A percentile compares a stretch with the other conserved stretches of the same genome.
Evolutionary conservation across 1,140 invertebrate species (phyloP).

Genomic region (Tenebrio molitor): DNA sequence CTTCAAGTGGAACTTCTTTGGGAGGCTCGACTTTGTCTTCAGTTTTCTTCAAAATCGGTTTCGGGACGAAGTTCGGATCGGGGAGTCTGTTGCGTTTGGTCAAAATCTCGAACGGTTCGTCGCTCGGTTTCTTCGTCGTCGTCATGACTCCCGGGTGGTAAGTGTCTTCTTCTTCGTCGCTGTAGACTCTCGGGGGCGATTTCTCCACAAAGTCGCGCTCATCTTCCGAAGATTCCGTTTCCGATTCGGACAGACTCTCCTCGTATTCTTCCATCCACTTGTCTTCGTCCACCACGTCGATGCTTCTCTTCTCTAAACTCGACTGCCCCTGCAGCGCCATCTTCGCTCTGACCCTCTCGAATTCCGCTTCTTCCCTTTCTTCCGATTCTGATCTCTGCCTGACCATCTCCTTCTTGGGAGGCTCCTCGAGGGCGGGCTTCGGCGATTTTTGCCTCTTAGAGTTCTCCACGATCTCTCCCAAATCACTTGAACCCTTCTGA

Average conservation of each 20-base stretch:
- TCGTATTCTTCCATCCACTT: slow-evolving; percentile 64
- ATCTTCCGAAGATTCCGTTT: slow-evolving; percentile 59
- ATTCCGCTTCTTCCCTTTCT: slow-evolving; percentile 62
- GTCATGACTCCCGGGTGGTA: slow-evolving; percentile 74
- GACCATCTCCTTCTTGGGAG: slow-evolving; percentile 48
- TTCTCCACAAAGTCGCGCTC: slow-evolving; percentile 55
- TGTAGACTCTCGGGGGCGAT: slow-evolving; percentile 51
- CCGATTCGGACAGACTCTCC: slow-evolving; percentile 60
- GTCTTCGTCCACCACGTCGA: slow-evolving; percentile 59
- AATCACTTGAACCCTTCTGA: slow-evolving; percentile 61
- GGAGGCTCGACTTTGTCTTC: slow-evolving; percentile 51
- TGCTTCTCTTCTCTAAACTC: slow-evolving; percentile 55
- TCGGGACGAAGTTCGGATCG: slow-evolving; percentile 77
- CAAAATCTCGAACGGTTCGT: slow-evolving; percentile 71
- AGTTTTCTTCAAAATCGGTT: slow-evolving; percentile 79
- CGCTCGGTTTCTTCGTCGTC: slow-evolving; percentile 62
- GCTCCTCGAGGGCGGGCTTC: slow-evolving; percentile 36
- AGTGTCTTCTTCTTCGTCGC: slow-evolving; percentile 73
- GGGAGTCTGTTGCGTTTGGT: slow-evolving; percentile 71
- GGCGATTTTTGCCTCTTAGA: slow-evolving; percentile 44
- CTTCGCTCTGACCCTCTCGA: slow-evolving; percentile 56
- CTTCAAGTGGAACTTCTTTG: slow-evolving; percentile 57
- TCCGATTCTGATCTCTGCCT: slow-evolving; percentile 59
- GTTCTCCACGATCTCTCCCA: slow-evolving; percentile 54
- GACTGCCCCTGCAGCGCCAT: slow-evolving; percentile 50